Conservation (phyloP, 2,797 vertebrate species). For the Gadopsis bispinosus region DNA sequence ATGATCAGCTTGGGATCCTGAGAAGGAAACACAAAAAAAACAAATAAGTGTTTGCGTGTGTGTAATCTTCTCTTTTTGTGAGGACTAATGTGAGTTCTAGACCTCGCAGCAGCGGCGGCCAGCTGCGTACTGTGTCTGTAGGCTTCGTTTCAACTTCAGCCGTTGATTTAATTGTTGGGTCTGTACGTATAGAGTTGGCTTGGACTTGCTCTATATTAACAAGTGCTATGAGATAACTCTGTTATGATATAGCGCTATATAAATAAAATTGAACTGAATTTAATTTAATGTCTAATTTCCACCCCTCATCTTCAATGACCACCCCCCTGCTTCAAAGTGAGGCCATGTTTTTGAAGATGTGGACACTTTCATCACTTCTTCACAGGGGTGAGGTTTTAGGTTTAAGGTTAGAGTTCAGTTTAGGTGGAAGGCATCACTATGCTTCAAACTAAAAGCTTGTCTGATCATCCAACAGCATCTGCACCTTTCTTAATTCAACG, state of each 20-base stretch:
- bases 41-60: not conserved
- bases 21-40: slow-evolving; percentile 41
- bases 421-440: slow-evolving; percentile 6
- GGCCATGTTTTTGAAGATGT: not conserved
- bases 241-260: no score
- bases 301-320: no score
- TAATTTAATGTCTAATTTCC: no score
- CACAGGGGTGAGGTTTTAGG: not conserved
- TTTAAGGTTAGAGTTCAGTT: not conserved
- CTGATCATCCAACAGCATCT: not conserved
- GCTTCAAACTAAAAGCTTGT: slow-evolving; percentile 10
- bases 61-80: not conserved
- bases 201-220: no score
- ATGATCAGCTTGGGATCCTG: slow-evolving; percentile 93
- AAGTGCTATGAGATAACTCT: no score
- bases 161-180: not conserved
- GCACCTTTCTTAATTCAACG: no score
- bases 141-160: slow-evolving; percentile 10
- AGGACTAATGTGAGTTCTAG: not conserved
- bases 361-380: not conserved
- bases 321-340: not conserved
- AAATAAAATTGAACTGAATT: no score
- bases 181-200: no score
- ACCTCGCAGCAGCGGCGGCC: not conserved
- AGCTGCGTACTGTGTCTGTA: not conserved